A percentile compares a stretch with the other conserved stretches of the same genome.
Conservation (phyloP, 1,140 invertebrate genomes). For the Dendroctonus valens region DNA sequence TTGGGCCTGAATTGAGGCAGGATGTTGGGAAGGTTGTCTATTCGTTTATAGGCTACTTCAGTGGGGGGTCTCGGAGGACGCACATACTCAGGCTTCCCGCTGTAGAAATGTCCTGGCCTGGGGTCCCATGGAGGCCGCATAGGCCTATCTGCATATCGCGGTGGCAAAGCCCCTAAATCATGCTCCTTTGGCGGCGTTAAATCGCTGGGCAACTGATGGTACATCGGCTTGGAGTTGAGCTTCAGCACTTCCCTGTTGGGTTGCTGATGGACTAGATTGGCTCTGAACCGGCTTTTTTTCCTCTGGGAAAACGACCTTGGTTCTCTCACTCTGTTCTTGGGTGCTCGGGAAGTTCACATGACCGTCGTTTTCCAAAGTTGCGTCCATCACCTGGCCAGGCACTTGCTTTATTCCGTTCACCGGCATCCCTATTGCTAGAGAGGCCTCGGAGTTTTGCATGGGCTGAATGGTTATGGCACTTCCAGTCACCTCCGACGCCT, state of each 20-base stretch:
- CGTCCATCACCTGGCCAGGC: constrained; percentile 49
- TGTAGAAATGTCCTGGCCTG: constrained; percentile 48
- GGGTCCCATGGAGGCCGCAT: constrained; percentile 49
- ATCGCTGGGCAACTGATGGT: constrained; percentile 49
- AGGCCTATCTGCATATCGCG: constrained; percentile 35
- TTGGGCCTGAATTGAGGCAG: constrained; percentile 70
- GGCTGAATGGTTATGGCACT: constrained; percentile 47
- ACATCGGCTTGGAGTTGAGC: constrained; percentile 49
- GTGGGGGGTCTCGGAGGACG: constrained; percentile 44
- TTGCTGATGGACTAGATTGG: constrained; percentile 23
- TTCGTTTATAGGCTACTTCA: constrained; percentile 46
- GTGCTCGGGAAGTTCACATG: constrained; percentile 41
- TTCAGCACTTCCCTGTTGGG: constrained; percentile 44
- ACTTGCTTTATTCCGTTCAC: constrained; percentile 41
- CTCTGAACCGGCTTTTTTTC: constrained; percentile 38
- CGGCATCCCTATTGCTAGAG: constrained; percentile 47
- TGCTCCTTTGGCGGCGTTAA: constrained; percentile 48
- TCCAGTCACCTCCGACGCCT: constrained; percentile 26
- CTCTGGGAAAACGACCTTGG: constrained; percentile 48
- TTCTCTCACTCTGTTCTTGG: constrained; percentile 3
- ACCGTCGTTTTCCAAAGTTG: constrained; percentile 42
- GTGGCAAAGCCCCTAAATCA: constrained; percentile 29
- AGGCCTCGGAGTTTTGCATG: constrained; percentile 46
- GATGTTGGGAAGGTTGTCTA: constrained; percentile 63
- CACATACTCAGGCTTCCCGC: constrained; percentile 46